Conservation (phyloP, 2,797 vertebrate genomes). For the Malacoraja senta region DNA sequence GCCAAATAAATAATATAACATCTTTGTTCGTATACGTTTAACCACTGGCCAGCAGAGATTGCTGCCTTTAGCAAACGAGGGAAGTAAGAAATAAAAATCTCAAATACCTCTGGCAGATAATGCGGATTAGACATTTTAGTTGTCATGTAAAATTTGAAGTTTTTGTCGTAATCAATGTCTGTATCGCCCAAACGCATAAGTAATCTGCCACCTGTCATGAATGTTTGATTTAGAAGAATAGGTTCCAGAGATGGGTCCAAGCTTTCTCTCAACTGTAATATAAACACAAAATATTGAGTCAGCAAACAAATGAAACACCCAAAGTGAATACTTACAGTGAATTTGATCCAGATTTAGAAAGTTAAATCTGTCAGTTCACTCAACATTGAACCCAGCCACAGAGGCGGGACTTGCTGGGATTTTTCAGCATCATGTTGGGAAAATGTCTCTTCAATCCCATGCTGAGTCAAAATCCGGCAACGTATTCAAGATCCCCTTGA, state of each 20-base stretch:
- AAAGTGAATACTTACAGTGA: neutral
- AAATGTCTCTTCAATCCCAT: too few relatives aligned
- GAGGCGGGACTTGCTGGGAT: too few relatives aligned
- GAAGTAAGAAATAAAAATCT: neutral
- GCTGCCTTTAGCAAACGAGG: neutral
- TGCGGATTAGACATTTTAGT: constrained; percentile 84
- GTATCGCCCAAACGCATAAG: constrained; percentile 77
- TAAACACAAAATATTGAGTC: neutral
- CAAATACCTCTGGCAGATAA: constrained; percentile 74
- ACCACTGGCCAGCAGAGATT: neutral
- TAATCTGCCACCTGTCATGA: constrained; percentile 65
- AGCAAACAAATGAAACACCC: neutral
- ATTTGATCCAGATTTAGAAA: neutral
- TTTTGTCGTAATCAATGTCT: constrained; percentile 77
- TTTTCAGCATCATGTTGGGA: too few relatives aligned
- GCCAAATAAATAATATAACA: neutral
- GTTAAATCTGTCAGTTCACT: too few relatives aligned
- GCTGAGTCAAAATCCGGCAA: too few relatives aligned
- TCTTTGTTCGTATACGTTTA: neutral
- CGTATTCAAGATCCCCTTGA: too few relatives aligned
- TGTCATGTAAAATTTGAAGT: constrained; percentile 81
- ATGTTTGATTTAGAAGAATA: constrained; percentile 75
- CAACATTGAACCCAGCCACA: too few relatives aligned
- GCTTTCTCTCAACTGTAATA: constrained; percentile 67
- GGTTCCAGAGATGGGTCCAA: constrained; percentile 77